Evolutionary conservation across 2,113 vertebrate species (phyloP), one percentile per base, ranked within the genome.

Genomic region (Podilymbus podiceps): DNA sequence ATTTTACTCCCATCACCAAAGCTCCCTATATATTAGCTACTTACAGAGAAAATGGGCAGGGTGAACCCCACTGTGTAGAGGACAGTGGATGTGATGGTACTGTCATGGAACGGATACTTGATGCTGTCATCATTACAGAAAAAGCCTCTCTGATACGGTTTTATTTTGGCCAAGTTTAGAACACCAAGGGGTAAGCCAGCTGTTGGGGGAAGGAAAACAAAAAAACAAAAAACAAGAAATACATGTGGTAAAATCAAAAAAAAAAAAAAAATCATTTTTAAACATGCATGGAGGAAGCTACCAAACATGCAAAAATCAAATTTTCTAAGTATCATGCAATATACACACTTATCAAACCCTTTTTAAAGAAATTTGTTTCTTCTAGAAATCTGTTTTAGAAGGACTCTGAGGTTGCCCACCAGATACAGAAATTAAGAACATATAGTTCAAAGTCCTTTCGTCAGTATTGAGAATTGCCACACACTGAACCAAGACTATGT

Each of bases 61-160:
- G 97, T 96, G 98, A 99, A 98, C 98, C 99, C 99, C 98, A 99
- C 98, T 93, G 98, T 97, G 98, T 98, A 98, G 97, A 99, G 99
- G 97, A 99, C 98, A 89, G 98, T 98, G 98, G 98, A 98, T 98
- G 98, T 98, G 98, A 99, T 28, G 91, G 99, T 99, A 98, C 99
- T 98, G 97, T 96, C 89, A 98, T 99, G 99, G 99, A 99, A 99
- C 79, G 99, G 99, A 97, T 99, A 99, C 97, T 97, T 98, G 99
- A 99, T 99, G 99, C 98, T 99, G 97, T 98, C 99, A 97, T 99
- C 99, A 96, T 98, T 98, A 99, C 99, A 99, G 99, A 99, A 99
- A 99, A 99, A 99, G 98, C 99, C 99, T 97, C 99, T 99, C 97
- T 99, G 98, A 99, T 99, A 99, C 82, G 99, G 99, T 95, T 98